Evolutionary conservation across 2,888 invertebrate genomes (phyloP), one percentile per base, ranked within the genome.

Genomic region (Callyntrura sp.): DNA sequence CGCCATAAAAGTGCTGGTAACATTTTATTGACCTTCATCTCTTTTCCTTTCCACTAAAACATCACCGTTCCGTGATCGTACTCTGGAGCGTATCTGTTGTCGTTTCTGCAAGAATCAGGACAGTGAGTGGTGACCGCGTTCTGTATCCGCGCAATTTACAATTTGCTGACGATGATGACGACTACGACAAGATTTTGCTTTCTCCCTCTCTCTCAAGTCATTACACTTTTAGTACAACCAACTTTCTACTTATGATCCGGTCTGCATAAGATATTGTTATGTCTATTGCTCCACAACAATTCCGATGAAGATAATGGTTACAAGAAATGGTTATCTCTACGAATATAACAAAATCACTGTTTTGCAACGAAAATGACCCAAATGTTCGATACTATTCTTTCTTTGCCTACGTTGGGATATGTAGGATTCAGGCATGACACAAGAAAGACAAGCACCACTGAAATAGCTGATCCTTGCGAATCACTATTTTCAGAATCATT

Each of bases 1-100:
- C 3, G 35, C 25, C 45, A 73, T 3, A 73, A 73, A 55, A 76
- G 51, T 51, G 51, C 14, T 76, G 51, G 51, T 25, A 76, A 76
- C 51, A 76, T 76, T 76, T 76, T 76, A 76, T 76, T 76, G 76
- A 51, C 76, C 76, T 76, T 76, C 23, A 48, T 76, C 12, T 68
- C n/a, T 35, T 6, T 55, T n/a, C 25, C 62, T 28, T 28, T 28
- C 57, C 25, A 62, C 25, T 25, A 11, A 62, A 25, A 60, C 20
- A 9, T 6, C 6, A 4, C 28, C 25, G 25, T 62, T 17, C 62
- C 23, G 6, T 23, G 57, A 57, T 17, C 57, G 6, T 5, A 60
- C 14, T 12, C 14, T 28, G 35, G 9, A 65, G 65, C 65, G 35
- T 35, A 35, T 35, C 35, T 25, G 23, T 62, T 9, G 20, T 23